Conservation (phyloP, 1,140 invertebrate species). For the Medauroidea extradentata region DNA sequence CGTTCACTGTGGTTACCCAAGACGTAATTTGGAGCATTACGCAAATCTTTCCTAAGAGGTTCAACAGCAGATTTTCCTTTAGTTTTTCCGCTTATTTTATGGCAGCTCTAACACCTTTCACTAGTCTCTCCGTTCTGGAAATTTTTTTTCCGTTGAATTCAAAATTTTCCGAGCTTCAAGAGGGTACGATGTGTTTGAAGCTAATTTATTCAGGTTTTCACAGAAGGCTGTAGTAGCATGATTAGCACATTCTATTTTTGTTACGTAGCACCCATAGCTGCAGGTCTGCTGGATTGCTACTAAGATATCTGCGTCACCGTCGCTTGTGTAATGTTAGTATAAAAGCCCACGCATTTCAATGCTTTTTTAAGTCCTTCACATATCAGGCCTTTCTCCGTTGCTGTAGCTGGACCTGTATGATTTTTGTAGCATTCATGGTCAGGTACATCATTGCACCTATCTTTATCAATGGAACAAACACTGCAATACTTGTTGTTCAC, state of each 20-base stretch:
- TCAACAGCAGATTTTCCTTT: not conserved
- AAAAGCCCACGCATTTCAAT: not conserved
- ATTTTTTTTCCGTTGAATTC: not conserved
- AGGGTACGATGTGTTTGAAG: not conserved
- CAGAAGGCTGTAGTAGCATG: slow-evolving; percentile 8
- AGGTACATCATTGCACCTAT: not conserved
- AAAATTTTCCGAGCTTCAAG: not conserved
- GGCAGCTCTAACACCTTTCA: not conserved
- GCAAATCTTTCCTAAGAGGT: not conserved
- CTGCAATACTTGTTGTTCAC: slow-evolving; percentile 15
- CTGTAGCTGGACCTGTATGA: slow-evolving; percentile 9
- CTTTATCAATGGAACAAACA: not conserved
- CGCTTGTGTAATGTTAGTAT: not conserved
- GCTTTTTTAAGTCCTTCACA: slow-evolving; percentile 8
- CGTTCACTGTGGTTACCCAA: not conserved
- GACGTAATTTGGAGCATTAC: not conserved
- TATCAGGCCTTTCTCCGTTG: slow-evolving; percentile 7
- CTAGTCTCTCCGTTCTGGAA: not conserved
- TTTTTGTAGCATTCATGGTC: slow-evolving; percentile 8
- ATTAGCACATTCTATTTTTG: slow-evolving; percentile 14
- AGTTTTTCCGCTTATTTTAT: not conserved
- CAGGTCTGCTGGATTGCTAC: slow-evolving; percentile 1
- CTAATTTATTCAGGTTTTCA: not conserved
- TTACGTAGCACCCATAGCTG: slow-evolving; percentile 7
- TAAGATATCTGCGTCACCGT: slow-evolving; percentile 11